phyloP scores from a whole-genome alignment of 2,113 vertebrate species.

The Capra hircus region DNA sequence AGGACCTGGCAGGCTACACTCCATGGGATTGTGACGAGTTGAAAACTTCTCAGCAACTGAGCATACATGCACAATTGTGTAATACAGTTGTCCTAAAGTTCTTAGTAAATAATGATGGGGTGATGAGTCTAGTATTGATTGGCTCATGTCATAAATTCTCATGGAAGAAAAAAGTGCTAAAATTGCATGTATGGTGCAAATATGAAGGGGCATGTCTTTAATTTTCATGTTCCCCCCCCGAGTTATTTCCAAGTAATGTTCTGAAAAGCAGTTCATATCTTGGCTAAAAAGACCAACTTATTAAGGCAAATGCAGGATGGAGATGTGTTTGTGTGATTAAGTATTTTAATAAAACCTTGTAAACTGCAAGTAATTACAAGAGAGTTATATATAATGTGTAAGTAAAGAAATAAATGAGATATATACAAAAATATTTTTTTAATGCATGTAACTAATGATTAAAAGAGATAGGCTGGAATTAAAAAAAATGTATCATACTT shows the following conservation, averaged over 20 bases:
- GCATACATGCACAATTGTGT: neutral
- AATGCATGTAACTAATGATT: neutral
- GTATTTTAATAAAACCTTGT: neutral
- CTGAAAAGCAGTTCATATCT: neutral
- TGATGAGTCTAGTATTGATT: neutral
- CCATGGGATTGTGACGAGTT: neutral
- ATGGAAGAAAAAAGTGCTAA: neutral
- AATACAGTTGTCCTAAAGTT: slow-evolving; percentile 1
- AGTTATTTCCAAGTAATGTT: neutral
- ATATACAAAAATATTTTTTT: neutral
- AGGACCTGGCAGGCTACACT: neutral
- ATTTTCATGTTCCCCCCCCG: neutral
- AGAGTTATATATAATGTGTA: neutral
- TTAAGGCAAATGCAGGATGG: neutral
- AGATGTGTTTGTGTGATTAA: neutral
- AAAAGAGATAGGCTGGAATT: neutral
- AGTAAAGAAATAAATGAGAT: neutral
- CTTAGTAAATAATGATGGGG: neutral
- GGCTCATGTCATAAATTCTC: slow-evolving; percentile 6
- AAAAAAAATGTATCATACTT: neutral
- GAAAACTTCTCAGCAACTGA: neutral
- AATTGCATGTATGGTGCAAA: slow-evolving; percentile 16
- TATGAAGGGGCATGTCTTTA: neutral
- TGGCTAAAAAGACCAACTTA: neutral
- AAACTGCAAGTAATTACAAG: neutral